Percentiles rank a stretch among this genome's conserved stretches.
Conservation (phyloP, 2,888 invertebrate species). For the Drosophila vallismaia region DNA sequence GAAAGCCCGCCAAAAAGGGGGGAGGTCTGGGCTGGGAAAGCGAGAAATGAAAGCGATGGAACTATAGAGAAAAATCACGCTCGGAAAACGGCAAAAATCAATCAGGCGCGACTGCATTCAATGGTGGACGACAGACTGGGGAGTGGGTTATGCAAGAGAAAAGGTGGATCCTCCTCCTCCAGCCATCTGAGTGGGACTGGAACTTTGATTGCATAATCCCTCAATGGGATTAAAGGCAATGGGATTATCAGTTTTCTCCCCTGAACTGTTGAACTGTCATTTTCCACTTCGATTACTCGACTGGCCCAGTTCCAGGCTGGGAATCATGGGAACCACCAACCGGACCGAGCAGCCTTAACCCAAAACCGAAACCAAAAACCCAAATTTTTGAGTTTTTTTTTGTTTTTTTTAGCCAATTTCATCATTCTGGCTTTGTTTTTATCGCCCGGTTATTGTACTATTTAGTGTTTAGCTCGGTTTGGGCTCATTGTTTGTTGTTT, state of each 20-base stretch:
- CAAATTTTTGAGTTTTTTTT: background rate
- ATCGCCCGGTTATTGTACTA: background rate
- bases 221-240: too few relatives aligned
- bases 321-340: background rate
- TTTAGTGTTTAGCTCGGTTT: conserved; percentile 1
- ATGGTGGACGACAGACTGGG: background rate
- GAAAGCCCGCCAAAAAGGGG: background rate
- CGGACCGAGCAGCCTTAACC: background rate
- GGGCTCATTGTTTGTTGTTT: conserved; percentile 19
- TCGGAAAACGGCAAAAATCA: conserved; percentile 30
- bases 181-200: too few relatives aligned
- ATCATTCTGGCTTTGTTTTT: conserved; percentile 6
- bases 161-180: background rate
- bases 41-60: conserved; percentile 22
- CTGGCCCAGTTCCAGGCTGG: background rate
- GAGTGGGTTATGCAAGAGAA: conserved; percentile 9
- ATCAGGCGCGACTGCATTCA: conserved; percentile 20
- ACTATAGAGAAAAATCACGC: conserved; percentile 29
- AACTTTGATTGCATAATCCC: too few relatives aligned
- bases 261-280: background rate
- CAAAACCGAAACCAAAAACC: background rate
- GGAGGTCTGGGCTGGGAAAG: conserved; percentile 4
- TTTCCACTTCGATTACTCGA: background rate
- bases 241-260: too few relatives aligned
- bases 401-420: background rate